Base-by-base conservation (phyloP, 2,888 invertebrate genomes). In the Melikaiella ostensackeni region DNA sequence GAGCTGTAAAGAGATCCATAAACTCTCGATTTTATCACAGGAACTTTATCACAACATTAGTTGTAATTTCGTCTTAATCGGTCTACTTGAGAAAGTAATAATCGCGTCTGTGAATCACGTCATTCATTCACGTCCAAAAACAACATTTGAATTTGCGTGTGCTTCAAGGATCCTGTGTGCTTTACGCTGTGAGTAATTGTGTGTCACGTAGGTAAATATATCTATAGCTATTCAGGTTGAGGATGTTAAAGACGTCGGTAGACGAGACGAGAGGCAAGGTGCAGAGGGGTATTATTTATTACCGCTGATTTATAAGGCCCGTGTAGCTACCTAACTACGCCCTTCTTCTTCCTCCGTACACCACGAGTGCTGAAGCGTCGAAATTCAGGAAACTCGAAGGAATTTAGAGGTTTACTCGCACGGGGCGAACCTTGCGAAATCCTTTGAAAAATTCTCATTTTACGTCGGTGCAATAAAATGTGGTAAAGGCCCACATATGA, bases 261-360 rank as follows among this genome's bases (percentile, higher is more conserved):
- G 83, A 81, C 80, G 79, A 79, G 83, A 75, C 79, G 75, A 27
- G 27, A 24, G 27, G 59, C 9, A 79, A 79, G 82, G 62, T 76
- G 79, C 70, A 77, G 81, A 76, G 75, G 74, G 83, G 83, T 84
- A 86, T 84, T 86, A 86, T 86, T 84, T 85, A 86, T 85, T 82
- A 80, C 83, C 82, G 76, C 84, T 85, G 86, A 85, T 86, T 86
- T 86, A 85, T 84, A 84, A 81, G 83, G 82, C 82, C 78, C 80
- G 74, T 80, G 84, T 80, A 82, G 82, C 78, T 59, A 79, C 79
- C 81, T 81, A 79, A 79, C 81, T 79, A 77, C 81, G 80, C 75
- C 80, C 78, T 78, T 73, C 77, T 79, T 75, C 75, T 75, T 79
- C 70, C 77, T 73, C 62, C 75, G 74, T 66, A 61, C 74, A 73